Evolutionary conservation across 2,888 invertebrate genomes (phyloP), one percentile per base, ranked within the genome.

Genomic region (Tridacna gigas): DNA sequence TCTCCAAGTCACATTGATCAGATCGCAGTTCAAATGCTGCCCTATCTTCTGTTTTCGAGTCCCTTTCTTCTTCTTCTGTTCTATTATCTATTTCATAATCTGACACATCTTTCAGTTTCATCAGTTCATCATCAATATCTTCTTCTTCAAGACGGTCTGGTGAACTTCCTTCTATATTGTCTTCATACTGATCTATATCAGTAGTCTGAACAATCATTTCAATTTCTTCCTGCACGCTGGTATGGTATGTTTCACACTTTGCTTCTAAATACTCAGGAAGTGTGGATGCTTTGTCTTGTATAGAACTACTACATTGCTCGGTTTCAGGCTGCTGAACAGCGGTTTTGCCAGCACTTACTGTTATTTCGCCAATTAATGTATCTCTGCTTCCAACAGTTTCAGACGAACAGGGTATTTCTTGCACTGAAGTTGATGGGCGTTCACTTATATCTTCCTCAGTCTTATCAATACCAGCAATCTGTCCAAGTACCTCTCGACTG

Each of bases 1-100:
- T 93, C 89, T 96, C 96, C 79, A 96, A 95, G n/a, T 96, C 96
- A 88, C 95, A 95, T 60, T 93, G 93, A 71, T 94, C 93, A 11
- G 93, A 84, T 65, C 82, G 82, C 9, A 89, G 66, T 47, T 86
- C 90, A 88, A 89, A 89, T 1, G 76, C 81, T 26, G 84, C 86
- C 60, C 82, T 69, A 66, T 85, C 82, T 63, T 86, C 87, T 67
- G 75, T 77, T 78, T 83, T 79, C 71, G 79, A 71, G 66, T 63
- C 47, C 74, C 82, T 81, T 45, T 77, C 80, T 76, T 83, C 81
- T 28, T 79, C 87, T 47, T 86, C 82, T 20, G 75, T 48, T 77
- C 74, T 82, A n/a, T 47, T 51, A 63, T 86, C 82, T 26, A 83
- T 18, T 26, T 86, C 88, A 74, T 81, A 80, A 77, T 88, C 88